These are phyloP conservation scores for Rattus rattus DNA, from an alignment of 2,113 vertebrate species.

Conservation along the genomic window DNA sequence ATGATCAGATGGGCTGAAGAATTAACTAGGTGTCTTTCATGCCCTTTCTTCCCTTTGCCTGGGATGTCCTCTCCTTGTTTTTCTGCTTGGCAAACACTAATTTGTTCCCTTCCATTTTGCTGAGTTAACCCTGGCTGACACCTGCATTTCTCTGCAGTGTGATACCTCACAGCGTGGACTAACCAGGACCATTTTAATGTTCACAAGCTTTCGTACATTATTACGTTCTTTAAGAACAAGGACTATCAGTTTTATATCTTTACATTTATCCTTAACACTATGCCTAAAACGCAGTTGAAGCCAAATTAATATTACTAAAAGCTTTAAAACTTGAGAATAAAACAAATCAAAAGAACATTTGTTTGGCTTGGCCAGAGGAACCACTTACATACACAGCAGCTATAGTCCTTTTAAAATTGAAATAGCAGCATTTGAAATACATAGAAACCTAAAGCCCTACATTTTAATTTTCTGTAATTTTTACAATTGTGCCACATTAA, in stretches of 20 bases:
- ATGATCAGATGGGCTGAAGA: constrained; percentile 57
- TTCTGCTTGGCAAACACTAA: constrained; percentile 16
- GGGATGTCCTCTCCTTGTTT: neutral
- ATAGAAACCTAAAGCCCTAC: neutral
- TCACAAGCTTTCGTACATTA: neutral
- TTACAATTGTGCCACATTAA: neutral
- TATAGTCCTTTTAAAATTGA: neutral
- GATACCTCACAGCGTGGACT: neutral
- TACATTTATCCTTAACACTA: neutral
- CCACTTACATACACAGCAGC: constrained; percentile 6
- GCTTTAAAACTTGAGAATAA: neutral
- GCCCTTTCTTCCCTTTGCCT: constrained; percentile 32
- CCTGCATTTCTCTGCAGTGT: neutral
- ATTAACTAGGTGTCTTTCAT: constrained; percentile 51
- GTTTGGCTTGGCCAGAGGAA: neutral
- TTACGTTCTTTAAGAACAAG: neutral
- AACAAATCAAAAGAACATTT: neutral
- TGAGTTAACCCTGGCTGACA: neutral
- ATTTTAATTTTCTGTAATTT: constrained; percentile 19
- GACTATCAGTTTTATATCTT: neutral
- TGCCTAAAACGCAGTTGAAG: constrained; percentile 19
- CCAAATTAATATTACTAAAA: neutral
- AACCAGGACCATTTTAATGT: neutral
- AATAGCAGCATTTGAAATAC: neutral
- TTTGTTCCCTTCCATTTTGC: neutral